Conservation (phyloP, 2,888 invertebrate genomes). For the Dryobota labecula region DNA sequence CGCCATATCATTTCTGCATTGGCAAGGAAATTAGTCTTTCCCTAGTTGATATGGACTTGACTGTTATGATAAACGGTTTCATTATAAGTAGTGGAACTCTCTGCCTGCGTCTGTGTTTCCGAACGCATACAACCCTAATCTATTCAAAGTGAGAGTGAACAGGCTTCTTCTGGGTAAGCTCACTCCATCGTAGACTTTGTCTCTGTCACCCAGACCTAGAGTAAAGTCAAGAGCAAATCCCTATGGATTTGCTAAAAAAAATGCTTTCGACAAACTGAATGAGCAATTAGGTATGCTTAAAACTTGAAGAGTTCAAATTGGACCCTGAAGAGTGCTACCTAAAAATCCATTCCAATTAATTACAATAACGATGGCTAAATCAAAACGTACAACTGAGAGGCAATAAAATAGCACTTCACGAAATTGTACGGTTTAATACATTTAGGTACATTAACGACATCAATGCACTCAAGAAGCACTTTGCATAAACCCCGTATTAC, state of each 20-base stretch:
- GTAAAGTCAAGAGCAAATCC: too few relatives aligned
- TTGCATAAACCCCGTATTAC: slow-evolving; percentile 34
- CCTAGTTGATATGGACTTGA: not conserved
- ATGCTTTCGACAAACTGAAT: not conserved
- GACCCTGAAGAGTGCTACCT: not conserved
- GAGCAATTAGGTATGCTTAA: not conserved
- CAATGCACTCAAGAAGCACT: slow-evolving; percentile 1
- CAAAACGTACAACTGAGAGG: not conserved
- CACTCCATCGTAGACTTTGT: too few relatives aligned
- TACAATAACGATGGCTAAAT: not conserved
- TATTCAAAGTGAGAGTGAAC: too few relatives aligned
- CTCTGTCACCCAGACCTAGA: too few relatives aligned
- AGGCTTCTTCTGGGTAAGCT: too few relatives aligned
- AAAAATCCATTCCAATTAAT: not conserved
- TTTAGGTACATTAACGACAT: not conserved
- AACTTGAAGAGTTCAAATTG: not conserved
- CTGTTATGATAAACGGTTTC: not conserved
- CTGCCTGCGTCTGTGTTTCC: too few relatives aligned
- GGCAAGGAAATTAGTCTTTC: slow-evolving; percentile 14
- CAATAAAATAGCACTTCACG: not conserved
- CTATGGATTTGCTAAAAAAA: too few relatives aligned
- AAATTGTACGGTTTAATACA: not conserved
- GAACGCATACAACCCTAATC: too few relatives aligned
- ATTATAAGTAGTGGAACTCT: too few relatives aligned
- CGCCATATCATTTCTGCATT: not conserved